Conservation (phyloP, 30 jellyfish, hydroid and myxozoan genomes). For the Rhopilema esculentum region DNA sequence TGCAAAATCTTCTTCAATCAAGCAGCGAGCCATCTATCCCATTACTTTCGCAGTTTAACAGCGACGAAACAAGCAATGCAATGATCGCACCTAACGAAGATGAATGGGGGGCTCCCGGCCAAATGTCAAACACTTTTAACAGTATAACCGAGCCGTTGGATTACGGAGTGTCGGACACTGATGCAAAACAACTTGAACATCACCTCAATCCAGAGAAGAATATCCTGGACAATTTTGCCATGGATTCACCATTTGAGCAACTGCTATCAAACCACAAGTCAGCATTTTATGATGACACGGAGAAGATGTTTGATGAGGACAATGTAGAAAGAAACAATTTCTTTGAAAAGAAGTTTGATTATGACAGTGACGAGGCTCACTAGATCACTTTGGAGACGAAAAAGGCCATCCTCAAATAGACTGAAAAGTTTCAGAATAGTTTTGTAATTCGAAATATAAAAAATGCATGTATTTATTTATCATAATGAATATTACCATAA, state of each 20-base stretch:
- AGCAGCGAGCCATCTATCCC: slow-evolving; percentile 63
- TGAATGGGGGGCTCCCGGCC: slow-evolving; percentile 46
- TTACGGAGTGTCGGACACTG: slow-evolving; percentile 56
- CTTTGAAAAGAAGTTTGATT: slow-evolving; percentile 61
- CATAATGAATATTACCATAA: no score
- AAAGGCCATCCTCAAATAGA: background rate
- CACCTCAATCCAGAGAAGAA: slow-evolving; percentile 57
- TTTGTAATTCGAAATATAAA: no score
- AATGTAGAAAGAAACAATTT: slow-evolving; percentile 43
- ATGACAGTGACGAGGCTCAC: slow-evolving; percentile 71
- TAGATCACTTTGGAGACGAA: background rate
- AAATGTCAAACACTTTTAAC: slow-evolving; percentile 22
- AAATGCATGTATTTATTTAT: background rate
- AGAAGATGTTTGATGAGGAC: slow-evolving; percentile 34
- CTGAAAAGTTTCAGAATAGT: background rate
- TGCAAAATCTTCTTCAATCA: slow-evolving; percentile 29
- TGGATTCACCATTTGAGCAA: slow-evolving; percentile 93
- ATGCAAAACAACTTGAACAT: slow-evolving; percentile 47
- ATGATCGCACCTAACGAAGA: slow-evolving; percentile 35
- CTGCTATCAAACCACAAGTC: slow-evolving; percentile 21
- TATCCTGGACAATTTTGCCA: slow-evolving; percentile 82
- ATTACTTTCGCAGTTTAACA: slow-evolving; percentile 56
- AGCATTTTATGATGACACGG: slow-evolving; percentile 57
- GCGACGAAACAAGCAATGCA: slow-evolving; percentile 61
- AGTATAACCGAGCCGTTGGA: slow-evolving; percentile 64